These are phyloP conservation scores for Xestoiulus laeticollis DNA, from an alignment of 2,888 invertebrate species.

Conservation along the genomic window DNA sequence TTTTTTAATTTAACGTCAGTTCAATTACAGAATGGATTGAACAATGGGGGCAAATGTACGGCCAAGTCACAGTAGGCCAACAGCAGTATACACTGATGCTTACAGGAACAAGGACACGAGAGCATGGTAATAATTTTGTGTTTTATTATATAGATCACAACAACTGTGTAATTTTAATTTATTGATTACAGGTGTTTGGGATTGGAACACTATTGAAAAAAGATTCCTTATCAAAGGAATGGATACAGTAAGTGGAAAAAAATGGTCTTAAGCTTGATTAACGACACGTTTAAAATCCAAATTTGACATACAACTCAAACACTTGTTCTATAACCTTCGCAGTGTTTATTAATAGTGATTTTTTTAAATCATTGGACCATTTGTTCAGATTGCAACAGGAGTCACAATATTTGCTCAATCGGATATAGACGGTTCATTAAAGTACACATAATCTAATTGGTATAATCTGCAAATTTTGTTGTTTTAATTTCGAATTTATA, in stretches of 20 bases:
- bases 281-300: neutral
- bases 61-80: neutral
- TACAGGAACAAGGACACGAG: constrained; percentile 33
- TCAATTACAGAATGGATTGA: constrained; percentile 42
- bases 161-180: neutral
- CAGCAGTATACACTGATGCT: constrained; percentile 1
- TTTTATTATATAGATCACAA: neutral
- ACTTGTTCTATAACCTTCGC: neutral
- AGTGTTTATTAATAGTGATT: neutral
- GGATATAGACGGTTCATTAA: neutral
- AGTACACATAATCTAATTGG: no score
- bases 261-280: neutral
- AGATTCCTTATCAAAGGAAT: neutral
- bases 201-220: constrained; percentile 8
- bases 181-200: neutral
- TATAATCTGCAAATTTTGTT: no score
- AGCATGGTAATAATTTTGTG: constrained; percentile 17
- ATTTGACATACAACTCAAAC: neutral
- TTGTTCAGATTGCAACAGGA: neutral
- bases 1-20: neutral
- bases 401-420: neutral
- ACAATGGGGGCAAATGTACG: constrained; percentile 46
- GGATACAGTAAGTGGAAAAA: constrained; percentile 33
- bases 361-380: neutral
- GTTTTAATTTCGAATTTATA: neutral